Evolutionary conservation across 2,888 invertebrate genomes (phyloP), one percentile per base, ranked within the genome.

Genomic region (Megaustenia siamemsis): DNA sequence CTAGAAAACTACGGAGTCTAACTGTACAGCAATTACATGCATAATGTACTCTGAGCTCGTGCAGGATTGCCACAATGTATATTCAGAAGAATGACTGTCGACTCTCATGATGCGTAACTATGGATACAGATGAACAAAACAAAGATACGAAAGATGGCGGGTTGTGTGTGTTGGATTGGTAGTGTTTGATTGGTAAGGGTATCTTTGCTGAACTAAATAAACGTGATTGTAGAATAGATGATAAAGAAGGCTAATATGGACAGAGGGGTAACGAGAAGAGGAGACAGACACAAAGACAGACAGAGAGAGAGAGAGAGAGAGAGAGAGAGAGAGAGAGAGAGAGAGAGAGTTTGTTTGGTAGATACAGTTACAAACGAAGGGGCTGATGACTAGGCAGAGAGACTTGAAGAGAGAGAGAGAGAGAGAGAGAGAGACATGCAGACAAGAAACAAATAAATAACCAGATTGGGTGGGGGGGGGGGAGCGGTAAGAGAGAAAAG

Each of bases 291-390:
- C n/a, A 40, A 12, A 79, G 79, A 66, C n/a, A 66, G 38, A 40
- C 10, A 66, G 10, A 66, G 10, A 79, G 40, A 66, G 79, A 63
- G 10, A 66, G 63, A 63, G 79, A 63, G 60, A 79, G 60, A 66
- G 66, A 60, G 35, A 78, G 38, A 78, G 35, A 38, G 63, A 78
- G 32, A 18, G 28, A 66, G 24, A 2, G 43, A 79, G 38, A 63
- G n/a, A n/a, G n/a, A n/a, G n/a, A n/a, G n/a, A n/a, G n/a, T n/a
- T 49, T n/a, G n/a, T n/a, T n/a, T n/a, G n/a, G n/a, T n/a, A n/a
- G n/a, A n/a, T n/a, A n/a, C n/a, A n/a, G n/a, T 32, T 6, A 77
- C 18, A 56, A 2, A 77, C 18, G 35, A 15, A 77, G 77, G 28
- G 49, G 53, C 24, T 15, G 12, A 38, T 38, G 43, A 75, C 10